Conservation (phyloP, 2,113 vertebrate species). For the Halichoeres trimaculatus region DNA sequence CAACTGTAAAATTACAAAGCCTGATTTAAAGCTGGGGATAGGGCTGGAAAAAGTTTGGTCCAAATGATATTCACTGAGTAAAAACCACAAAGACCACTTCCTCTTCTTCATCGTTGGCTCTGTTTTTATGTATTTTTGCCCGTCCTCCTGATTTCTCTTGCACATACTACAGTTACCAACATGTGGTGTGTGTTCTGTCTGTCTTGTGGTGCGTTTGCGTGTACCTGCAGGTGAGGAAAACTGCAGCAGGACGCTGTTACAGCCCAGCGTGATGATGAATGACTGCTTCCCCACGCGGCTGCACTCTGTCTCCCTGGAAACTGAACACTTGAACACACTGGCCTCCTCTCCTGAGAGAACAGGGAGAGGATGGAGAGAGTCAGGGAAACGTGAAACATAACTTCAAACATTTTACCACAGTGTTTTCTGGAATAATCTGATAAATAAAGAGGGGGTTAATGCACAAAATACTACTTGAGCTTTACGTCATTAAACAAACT, state of each 20-base stretch:
- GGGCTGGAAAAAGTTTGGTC: background rate
- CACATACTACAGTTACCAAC: too few relatives aligned
- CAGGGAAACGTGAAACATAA: background rate
- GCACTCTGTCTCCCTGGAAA: constrained; percentile 92
- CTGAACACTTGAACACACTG: constrained; percentile 93
- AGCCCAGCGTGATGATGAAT: constrained; percentile 96
- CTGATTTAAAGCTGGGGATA: too few relatives aligned
- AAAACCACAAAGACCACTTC: too few relatives aligned
- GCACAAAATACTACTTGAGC: too few relatives aligned
- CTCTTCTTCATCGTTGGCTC: too few relatives aligned
- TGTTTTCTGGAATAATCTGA: too few relatives aligned
- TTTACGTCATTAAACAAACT: too few relatives aligned
- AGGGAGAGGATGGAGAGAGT: constrained; percentile 3
- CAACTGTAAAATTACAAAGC: background rate
- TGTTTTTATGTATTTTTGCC: too few relatives aligned
- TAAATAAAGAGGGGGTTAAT: too few relatives aligned
- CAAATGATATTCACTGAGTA: too few relatives aligned
- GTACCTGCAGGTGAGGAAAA: constrained; percentile 91
- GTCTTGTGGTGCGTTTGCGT: background rate
- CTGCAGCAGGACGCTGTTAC: constrained; percentile 94
- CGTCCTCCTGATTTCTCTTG: too few relatives aligned
- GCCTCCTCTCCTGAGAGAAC: constrained; percentile 86
- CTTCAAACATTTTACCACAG: too few relatives aligned
- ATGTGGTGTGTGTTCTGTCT: background rate
- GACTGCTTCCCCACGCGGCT: constrained; percentile 96